Evolutionary conservation across 2,888 invertebrate genomes (phyloP), one percentile per base, ranked within the genome.

Genomic region (Lomographa bimaculata): DNA sequence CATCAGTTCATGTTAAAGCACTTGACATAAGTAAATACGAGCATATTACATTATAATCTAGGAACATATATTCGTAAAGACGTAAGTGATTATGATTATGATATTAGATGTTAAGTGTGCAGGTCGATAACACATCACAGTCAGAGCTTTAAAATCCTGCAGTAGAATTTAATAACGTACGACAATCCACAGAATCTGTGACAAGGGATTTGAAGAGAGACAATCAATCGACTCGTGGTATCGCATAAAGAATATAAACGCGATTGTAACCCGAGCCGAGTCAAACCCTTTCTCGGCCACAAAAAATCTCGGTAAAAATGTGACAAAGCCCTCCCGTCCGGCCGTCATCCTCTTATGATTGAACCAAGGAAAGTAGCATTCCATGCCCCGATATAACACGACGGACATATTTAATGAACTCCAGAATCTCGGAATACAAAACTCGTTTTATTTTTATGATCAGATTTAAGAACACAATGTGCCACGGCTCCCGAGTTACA

Each of bases 321-420:
- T 67, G 64, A 67, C 70, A 67, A 65, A 61, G 53, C 56, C 42
- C 54, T 44, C 54, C 60, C 60, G 57, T 63, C 64, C 51, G 53
- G 49, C 61, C 70, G 71, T 76, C 73, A 76, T 71, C 66, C 67
- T 67, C 62, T 69, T 73, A 74, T 79, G 77, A 79, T 77, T 71
- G 71, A 72, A 68, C 66, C 64, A 67, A 69, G 62, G 65, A 64
- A 63, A 66, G 65, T 60, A 62, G 64, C 79, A 79, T 79, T 79
- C 79, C 79, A 69, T 60, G 59, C 64, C 61, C 56, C 64, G 61
- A 64, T 62, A 56, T 62, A 64, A 62, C 60, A 61, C 60, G 44
- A 52, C 44, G 41, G 39, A 48, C 52, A 54, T 57, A 51, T 59
- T 55, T 57, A 58, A 60, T 58, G 52, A 57, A 55, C 48, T 50